Percentiles rank a stretch among this genome's conserved stretches.
Evolutionary conservation across 2,888 invertebrate species (phyloP).

Genomic region (Clitarchus hookeri): DNA sequence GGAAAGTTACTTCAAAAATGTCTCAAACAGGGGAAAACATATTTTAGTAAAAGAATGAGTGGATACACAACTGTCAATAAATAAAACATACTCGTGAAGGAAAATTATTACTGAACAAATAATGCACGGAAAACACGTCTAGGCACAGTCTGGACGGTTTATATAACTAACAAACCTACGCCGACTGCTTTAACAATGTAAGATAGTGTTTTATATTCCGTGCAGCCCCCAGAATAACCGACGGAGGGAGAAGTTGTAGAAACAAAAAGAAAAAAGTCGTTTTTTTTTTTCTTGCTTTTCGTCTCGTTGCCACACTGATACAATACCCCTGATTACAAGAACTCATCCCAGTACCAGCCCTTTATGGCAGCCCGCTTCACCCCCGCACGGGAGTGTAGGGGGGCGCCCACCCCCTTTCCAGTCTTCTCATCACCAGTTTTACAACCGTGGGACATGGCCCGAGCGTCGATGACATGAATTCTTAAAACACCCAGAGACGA

Average conservation of each 20-base stretch:
- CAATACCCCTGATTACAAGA: slow-evolving; percentile 24
- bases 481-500: slow-evolving; percentile 43
- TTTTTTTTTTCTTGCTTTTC: background rate
- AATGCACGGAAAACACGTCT: background rate
- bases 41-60: no score
- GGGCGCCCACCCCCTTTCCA: background rate
- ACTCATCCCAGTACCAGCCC: slow-evolving; percentile 19
- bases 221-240: background rate
- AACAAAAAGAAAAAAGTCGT: background rate
- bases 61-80: background rate
- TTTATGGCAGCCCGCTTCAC: slow-evolving; percentile 27
- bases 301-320: slow-evolving; percentile 17
- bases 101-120: background rate
- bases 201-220: background rate
- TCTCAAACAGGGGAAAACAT: no score
- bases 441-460: slow-evolving; percentile 34
- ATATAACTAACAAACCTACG: background rate
- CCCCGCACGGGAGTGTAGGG: background rate
- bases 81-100: background rate
- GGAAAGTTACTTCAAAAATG: no score
- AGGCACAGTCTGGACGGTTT: background rate
- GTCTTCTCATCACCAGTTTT: slow-evolving; percentile 34
- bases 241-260: background rate
- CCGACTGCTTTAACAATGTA: background rate
- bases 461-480: slow-evolving; percentile 49